Evolutionary conservation across 2,888 invertebrate species (phyloP).

Genomic region (Abrostola tripartita): DNA sequence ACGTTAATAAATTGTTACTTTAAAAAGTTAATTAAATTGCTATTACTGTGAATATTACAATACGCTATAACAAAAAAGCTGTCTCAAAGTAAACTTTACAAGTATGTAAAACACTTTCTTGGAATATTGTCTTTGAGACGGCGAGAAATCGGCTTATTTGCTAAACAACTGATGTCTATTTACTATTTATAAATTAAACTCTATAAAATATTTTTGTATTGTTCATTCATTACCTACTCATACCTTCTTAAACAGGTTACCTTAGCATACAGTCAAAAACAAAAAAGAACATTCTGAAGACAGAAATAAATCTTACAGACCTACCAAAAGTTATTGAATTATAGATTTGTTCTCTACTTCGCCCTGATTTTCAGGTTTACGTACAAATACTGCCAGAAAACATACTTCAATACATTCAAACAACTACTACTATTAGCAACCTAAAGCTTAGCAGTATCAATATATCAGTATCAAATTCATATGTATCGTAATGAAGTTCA

Average conservation of each 20-base stretch:
- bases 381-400: too few species aligned
- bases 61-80: conserved; percentile 34
- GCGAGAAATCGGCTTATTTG: conserved; percentile 41
- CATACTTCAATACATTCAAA: too few species aligned
- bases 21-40: neutral
- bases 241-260: too few species aligned
- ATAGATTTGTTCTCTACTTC: too few species aligned
- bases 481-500: conserved; percentile 6
- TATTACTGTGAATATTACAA: conserved; percentile 5
- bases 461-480: conserved; percentile 1
- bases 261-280: neutral
- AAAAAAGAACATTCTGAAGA: neutral
- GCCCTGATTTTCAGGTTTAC: too few species aligned
- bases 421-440: too few species aligned
- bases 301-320: too few species aligned
- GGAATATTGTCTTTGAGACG: conserved; percentile 33
- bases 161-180: conserved; percentile 14
- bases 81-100: conserved; percentile 10
- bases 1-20: neutral
- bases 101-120: conserved; percentile 21
- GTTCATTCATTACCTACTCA: neutral
- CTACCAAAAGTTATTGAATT: too few species aligned
- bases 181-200: conserved; percentile 23
- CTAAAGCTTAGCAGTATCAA: too few species aligned
- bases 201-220: conserved; percentile 10